Conservation (phyloP, 2,888 invertebrate genomes). For the Cephus pygmeus region DNA sequence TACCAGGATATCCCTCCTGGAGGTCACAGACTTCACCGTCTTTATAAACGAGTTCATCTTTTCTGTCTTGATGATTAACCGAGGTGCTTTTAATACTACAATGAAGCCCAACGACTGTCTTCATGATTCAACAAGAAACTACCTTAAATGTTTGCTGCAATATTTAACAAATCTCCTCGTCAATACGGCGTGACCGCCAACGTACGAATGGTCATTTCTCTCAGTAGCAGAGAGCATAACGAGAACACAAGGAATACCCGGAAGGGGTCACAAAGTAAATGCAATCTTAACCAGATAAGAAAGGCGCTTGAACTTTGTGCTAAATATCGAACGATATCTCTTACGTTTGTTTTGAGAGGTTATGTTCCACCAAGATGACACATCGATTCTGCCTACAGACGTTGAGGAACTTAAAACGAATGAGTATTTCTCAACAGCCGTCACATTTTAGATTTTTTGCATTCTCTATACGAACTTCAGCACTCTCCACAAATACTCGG, state of each 20-base stretch:
- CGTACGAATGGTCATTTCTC: neutral
- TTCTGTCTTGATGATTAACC: neutral
- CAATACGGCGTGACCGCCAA: neutral
- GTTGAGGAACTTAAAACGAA: neutral
- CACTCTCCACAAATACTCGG: neutral
- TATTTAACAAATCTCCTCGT: neutral
- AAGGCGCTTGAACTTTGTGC: slow-evolving; percentile 33
- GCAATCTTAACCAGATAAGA: slow-evolving; percentile 30
- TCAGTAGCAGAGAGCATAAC: neutral
- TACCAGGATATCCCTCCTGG: slow-evolving; percentile 65
- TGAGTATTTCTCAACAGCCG: neutral
- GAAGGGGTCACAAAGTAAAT: slow-evolving; percentile 30
- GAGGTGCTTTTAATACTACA: neutral
- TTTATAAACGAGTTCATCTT: slow-evolving; percentile 57
- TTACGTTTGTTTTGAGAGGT: slow-evolving; percentile 26
- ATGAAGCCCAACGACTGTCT: neutral
- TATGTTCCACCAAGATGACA: slow-evolving; percentile 17
- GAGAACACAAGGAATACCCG: slow-evolving; percentile 24
- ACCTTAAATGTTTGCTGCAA: neutral
- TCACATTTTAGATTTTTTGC: neutral
- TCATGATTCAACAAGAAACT: neutral
- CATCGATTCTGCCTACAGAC: neutral
- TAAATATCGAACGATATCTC: slow-evolving; percentile 34
- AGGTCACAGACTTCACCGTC: slow-evolving; percentile 49
- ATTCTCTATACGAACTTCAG: neutral